Percentiles rank a stretch among this genome's conserved stretches.
phyloP scores from a whole-genome alignment of 1,140 invertebrate genomes.

The Scaptodrosophila lebanonensis region DNA sequence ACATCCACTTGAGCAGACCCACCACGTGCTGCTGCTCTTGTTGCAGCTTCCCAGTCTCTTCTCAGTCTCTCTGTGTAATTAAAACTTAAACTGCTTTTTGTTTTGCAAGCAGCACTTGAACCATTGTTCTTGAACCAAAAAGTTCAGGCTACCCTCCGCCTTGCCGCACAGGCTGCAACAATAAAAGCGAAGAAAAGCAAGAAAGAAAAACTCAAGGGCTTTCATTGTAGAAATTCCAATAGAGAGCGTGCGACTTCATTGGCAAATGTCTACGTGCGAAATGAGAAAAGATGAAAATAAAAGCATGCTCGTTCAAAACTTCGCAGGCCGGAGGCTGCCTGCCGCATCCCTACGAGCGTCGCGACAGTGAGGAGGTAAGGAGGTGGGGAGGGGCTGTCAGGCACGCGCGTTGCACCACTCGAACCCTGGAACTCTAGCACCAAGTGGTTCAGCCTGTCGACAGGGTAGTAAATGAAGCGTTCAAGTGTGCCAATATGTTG shows the following conservation, averaged over 20 bases:
- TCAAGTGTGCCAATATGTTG: constrained; percentile 67
- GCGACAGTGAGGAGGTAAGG: too few relatives aligned
- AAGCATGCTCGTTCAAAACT: constrained; percentile 27
- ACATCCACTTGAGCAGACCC: constrained; percentile 19
- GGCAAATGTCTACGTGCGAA: constrained; percentile 11
- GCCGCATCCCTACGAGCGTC: background rate
- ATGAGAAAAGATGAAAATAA: constrained; percentile 8
- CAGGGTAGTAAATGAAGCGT: constrained; percentile 9
- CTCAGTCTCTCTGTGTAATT: constrained; percentile 63
- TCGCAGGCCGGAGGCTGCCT: constrained; percentile 27
- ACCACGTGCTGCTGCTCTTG: constrained; percentile 41
- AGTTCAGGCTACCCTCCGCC: constrained; percentile 50
- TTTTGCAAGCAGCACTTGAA: constrained; percentile 71
- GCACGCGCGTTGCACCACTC: constrained; percentile 1
- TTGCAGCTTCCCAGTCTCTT: constrained; percentile 37
- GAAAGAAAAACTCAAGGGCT: constrained; percentile 51
- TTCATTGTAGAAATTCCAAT: constrained; percentile 71
- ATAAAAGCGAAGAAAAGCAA: constrained; percentile 4
- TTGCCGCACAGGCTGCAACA: constrained; percentile 36
- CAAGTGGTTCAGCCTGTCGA: constrained; percentile 63
- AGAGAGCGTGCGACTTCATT: constrained; percentile 65
- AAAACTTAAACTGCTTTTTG: constrained; percentile 75
- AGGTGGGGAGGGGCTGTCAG: background rate
- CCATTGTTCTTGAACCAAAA: constrained; percentile 61
- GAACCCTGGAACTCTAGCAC: background rate